Base-by-base conservation (phyloP, 2,888 invertebrate genomes). In the Lithosia quadra region DNA sequence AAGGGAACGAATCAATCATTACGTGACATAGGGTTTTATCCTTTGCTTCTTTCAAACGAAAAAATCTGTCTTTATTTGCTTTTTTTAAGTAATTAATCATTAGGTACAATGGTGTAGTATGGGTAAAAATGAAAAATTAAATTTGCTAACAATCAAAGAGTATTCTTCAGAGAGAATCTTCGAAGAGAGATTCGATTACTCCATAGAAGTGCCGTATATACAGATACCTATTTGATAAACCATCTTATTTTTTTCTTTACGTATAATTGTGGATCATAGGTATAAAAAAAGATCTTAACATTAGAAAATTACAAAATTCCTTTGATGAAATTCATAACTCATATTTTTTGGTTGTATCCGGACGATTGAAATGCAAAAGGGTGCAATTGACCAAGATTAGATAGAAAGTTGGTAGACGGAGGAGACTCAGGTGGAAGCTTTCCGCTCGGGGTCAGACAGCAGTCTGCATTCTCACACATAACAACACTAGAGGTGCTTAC, bases 1-100 rank as follows among this genome's bases (percentile, higher is more conserved):
- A 77, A 70, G 69, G 74, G 76, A 60, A 75, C 67, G 78, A 77
- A 89, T 90, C 88, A 89, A 89, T 90, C 90, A 89, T 86, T 33
- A 84, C 72, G 76, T 81, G 87, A 85, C 84, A 74, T 76, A 73
- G 81, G 75, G 83, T 74, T 79, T 68, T 68, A 73, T 77, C 68
- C 77, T 77, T 72, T 73, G 61, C 63, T 77, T 78, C 78, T 76
- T 75, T 69, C 74, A 75, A 70, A 69, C 64, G 68, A 73, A 65
- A 74, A 77, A 74, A 79, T 78, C 65, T 69, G 67, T 68, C 71
- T 71, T 73, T 73, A 70, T 75, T 78, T 65, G 28, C 28, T 61
- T 67, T 67, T 43, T 43, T 61, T 33, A 13, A n/a, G n/a, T n/a
- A 33, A 39, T 60, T 10, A 39, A 39, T 60, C 36, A 60, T 15